phyloP scores from a whole-genome alignment of 1,140 invertebrate genomes.

The Antheraea pernyi region DNA sequence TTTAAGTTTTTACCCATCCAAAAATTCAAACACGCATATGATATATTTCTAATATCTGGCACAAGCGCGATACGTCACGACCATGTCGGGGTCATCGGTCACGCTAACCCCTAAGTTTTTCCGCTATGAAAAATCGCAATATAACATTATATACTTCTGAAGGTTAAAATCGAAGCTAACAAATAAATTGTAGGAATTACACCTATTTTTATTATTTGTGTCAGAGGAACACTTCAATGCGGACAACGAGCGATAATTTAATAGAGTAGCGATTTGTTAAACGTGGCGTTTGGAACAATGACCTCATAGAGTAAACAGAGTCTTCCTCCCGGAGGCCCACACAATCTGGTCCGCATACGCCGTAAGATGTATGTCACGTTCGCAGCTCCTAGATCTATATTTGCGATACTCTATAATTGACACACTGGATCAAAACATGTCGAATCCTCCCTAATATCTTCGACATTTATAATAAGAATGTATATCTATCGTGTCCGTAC shows the following conservation, averaged over 20 bases:
- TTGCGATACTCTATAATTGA: neutral
- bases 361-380: constrained; percentile 13
- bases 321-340: constrained; percentile 46
- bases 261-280: neutral
- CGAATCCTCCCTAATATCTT: too few relatives aligned
- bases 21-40: too few relatives aligned
- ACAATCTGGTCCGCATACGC: constrained; percentile 42
- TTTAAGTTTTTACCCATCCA: too few relatives aligned
- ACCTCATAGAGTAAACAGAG: constrained; percentile 61
- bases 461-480: too few relatives aligned
- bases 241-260: constrained; percentile 1
- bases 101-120: too few relatives aligned
- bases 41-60: too few relatives aligned
- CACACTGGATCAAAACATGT: too few relatives aligned
- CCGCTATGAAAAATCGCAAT: too few relatives aligned
- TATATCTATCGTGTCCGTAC: too few relatives aligned
- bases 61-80: too few relatives aligned
- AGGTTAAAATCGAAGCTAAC: neutral
- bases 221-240: neutral
- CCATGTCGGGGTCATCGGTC: too few relatives aligned
- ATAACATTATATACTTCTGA: too few relatives aligned
- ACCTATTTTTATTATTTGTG: constrained; percentile 5
- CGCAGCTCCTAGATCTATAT: neutral
- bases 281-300: constrained; percentile 62
- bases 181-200: neutral